Base-by-base conservation (phyloP, 2,888 invertebrate genomes). In the Vesta saturnalis region DNA sequence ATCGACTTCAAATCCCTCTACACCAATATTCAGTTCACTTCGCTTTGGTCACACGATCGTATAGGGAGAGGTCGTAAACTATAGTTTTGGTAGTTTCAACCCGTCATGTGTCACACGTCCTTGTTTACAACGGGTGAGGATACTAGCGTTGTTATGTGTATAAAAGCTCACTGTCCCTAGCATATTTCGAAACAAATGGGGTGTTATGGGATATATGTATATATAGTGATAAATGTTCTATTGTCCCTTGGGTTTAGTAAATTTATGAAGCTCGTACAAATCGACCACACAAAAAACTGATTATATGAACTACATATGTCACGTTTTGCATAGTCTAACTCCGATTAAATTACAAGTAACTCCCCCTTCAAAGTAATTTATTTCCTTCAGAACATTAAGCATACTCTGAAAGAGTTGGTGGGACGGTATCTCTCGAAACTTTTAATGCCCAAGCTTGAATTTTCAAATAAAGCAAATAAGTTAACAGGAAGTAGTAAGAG, bases 1-100 rank as follows among this genome's bases (percentile, higher is more conserved):
- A 75, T 74, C 74, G 74, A 73, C 68, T 69, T 69, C 73, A 71
- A 76, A 75, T 77, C 78, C 76, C 78, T 71, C 72, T 69, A 70
- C 76, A 73, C 73, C 74, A 73, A 76, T 79, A 76, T 60, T 59
- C 58, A 58, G 64, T 19, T 69, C 64, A 62, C 57, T 69, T 65
- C 62, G 65, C 35, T 43, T 57, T 62, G 60, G 64, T 62, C 69
- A 65, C 65, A 69, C 64, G 64, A 69, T 58, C 69, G 52, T 21
- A 59, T 15, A 6, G 65, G 65, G 65, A 62, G 54, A 52, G n/a
- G 54, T 69, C 65, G 69, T 65, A 65, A 69, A 64, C 58, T 54
- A 60, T 19, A 54, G 59, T 60, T 62, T 56, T 15, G n/a, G 49
- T 59, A 58, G 62, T 54, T 52, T 19, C 39, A 30, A 35, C 58